These are phyloP conservation scores for Plecturocebus donacophilus DNA, from an alignment of 2,113 vertebrate genomes.

Conservation along the genomic window DNA sequence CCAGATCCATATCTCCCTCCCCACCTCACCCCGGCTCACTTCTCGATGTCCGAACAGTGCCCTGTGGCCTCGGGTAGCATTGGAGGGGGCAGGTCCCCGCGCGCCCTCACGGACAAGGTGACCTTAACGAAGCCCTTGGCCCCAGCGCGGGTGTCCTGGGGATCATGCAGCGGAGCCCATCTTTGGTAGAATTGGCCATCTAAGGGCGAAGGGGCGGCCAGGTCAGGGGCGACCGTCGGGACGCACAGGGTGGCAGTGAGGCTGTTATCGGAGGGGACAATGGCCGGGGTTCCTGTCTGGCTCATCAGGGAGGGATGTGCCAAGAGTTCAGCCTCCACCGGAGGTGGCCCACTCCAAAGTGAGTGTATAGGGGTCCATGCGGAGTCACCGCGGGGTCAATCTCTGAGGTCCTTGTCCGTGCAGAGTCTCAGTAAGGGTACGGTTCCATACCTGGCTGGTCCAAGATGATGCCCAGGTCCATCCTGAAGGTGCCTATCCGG, in stretches of 20 bases:
- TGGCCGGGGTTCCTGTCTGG: neutral
- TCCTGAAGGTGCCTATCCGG: slow-evolving; percentile 94
- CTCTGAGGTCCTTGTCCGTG: neutral
- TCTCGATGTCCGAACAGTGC: slow-evolving; percentile 91
- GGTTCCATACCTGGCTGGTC: slow-evolving; percentile 90
- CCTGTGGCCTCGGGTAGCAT: slow-evolving; percentile 78
- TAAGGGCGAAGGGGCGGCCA: slow-evolving; percentile 66
- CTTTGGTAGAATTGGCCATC: slow-evolving; percentile 96
- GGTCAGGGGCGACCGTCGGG: neutral
- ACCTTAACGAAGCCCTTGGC: slow-evolving; percentile 95
- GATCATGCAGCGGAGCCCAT: slow-evolving; percentile 95
- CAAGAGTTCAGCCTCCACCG: neutral
- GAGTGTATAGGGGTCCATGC: too few relatives aligned
- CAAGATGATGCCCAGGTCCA: slow-evolving; percentile 91
- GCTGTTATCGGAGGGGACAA: neutral
- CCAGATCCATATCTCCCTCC: accelerated
- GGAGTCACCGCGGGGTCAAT: neutral
- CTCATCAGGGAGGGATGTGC: neutral
- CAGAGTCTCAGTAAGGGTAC: neutral
- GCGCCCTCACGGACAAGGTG: slow-evolving; percentile 89
- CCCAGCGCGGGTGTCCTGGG: slow-evolving; percentile 91
- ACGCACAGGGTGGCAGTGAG: accelerated
- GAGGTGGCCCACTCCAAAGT: neutral
- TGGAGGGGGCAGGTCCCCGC: slow-evolving; percentile 86
- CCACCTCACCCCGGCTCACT: slow-evolving; percentile 82